These are phyloP conservation scores for Stenolophus ochropezus DNA, from an alignment of 2,888 invertebrate species.

Conservation along the genomic window DNA sequence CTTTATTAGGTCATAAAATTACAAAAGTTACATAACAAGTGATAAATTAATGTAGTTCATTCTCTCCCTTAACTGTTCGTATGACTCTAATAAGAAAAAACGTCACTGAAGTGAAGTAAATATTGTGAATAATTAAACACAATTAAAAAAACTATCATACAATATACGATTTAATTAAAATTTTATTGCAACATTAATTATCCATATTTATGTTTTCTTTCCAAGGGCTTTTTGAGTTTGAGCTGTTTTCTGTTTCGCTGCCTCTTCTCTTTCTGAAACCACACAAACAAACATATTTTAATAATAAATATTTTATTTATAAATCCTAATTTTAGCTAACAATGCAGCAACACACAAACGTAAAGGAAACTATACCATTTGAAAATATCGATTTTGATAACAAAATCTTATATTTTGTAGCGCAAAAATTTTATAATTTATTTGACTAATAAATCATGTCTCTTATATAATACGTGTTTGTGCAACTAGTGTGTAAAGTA, in stretches of 20 bases:
- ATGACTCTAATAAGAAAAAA: slow-evolving; percentile 36
- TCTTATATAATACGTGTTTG: no score
- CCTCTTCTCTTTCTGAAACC: slow-evolving; percentile 77
- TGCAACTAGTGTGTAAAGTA: no score
- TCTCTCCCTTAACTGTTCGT: slow-evolving; percentile 13
- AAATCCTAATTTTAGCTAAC: no score
- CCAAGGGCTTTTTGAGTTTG: slow-evolving; percentile 79
- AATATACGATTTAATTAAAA: slow-evolving; percentile 49
- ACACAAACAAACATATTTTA: slow-evolving; percentile 34
- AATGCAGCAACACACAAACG: no score
- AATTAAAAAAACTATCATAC: slow-evolving; percentile 43
- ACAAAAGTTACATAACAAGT: slow-evolving; percentile 55
- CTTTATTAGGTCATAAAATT: slow-evolving; percentile 56
- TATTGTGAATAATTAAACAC: slow-evolving; percentile 41
- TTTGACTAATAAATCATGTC: no score
- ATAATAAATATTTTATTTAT: slow-evolving; percentile 24
- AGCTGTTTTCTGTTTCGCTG: slow-evolving; percentile 77
- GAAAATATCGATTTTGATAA: no score
- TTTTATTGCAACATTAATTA: slow-evolving; percentile 54
- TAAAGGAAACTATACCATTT: no score
- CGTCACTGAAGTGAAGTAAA: slow-evolving; percentile 18
- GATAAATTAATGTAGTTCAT: slow-evolving; percentile 34
- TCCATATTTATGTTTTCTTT: slow-evolving; percentile 72
- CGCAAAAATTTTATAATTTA: no score
- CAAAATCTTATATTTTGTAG: no score